These are phyloP conservation scores for Betta splendens DNA, from an alignment of 2,797 vertebrate species.

Conservation along the genomic window DNA sequence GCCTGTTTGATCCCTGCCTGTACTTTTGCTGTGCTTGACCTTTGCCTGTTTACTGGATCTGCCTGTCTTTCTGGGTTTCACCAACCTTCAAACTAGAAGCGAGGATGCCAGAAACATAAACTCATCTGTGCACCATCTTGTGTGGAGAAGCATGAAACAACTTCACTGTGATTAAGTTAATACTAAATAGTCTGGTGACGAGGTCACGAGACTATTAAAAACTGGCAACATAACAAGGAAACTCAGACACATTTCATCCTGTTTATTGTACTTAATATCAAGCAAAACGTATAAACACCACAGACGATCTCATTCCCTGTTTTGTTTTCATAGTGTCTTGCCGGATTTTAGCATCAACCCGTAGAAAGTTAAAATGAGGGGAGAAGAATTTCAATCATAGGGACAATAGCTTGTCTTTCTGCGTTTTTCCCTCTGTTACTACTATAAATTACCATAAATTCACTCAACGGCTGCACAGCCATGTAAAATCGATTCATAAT, in stretches of 20 bases:
- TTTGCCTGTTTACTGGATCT: too few relatives aligned
- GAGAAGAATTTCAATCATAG: not conserved
- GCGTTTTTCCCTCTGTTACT: not conserved
- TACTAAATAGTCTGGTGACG: constrained; percentile 35
- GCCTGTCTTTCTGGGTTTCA: not conserved
- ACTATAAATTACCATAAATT: not conserved
- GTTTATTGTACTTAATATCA: constrained; percentile 2
- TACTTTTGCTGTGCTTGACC: too few relatives aligned
- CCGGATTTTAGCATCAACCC: not conserved
- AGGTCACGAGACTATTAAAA: not conserved
- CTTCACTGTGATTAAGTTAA: constrained; percentile 36
- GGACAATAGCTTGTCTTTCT: not conserved
- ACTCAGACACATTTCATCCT: not conserved
- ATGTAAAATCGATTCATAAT: constrained; percentile 14
- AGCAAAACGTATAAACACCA: not conserved
- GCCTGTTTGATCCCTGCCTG: too few relatives aligned
- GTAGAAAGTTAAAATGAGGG: not conserved
- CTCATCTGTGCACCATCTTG: not conserved
- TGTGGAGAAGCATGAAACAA: constrained; percentile 41
- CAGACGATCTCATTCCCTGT: too few relatives aligned
- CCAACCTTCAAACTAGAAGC: constrained; percentile 2
- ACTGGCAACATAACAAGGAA: constrained; percentile 21
- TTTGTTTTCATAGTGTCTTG: not conserved
- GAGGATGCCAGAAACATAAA: constrained; percentile 8
- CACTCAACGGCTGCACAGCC: not conserved